These are phyloP conservation scores for Actinia tenebrosa DNA, from an alignment of 64 coral and sea anemone genomes.

Conservation along the genomic window DNA sequence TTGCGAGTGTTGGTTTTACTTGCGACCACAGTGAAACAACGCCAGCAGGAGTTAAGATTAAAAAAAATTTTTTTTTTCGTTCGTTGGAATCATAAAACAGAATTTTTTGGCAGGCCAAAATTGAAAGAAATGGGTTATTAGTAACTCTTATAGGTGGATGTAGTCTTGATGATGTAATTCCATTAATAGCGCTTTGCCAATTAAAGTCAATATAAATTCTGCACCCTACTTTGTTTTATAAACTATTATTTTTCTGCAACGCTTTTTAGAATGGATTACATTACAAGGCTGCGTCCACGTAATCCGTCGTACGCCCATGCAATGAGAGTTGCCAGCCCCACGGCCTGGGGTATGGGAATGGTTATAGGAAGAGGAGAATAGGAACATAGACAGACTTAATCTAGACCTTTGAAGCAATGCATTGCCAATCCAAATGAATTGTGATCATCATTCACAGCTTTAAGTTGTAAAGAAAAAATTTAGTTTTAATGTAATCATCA, in stretches of 20 bases:
- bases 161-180: too few species aligned
- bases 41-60: too few species aligned
- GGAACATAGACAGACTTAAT: background rate
- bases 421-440: background rate
- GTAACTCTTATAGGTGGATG: too few species aligned
- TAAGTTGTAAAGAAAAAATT: slow-evolving; percentile 4
- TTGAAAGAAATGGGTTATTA: too few species aligned
- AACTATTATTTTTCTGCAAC: background rate
- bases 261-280: background rate
- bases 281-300: background rate
- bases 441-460: slow-evolving; percentile 4
- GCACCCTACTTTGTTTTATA: background rate
- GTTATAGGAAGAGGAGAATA: background rate
- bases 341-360: background rate
- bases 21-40: too few species aligned
- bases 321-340: background rate
- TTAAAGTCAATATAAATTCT: background rate
- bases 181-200: background rate
- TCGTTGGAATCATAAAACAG: too few species aligned
- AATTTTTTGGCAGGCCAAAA: too few species aligned
- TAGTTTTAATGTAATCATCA: slow-evolving; percentile 32
- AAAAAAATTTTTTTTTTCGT: too few species aligned
- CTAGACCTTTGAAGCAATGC: background rate
- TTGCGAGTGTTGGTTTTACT: too few species aligned
- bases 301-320: too few species aligned